phyloP scores from a whole-genome alignment of 2,113 vertebrate species.

The Numenius arquata region DNA sequence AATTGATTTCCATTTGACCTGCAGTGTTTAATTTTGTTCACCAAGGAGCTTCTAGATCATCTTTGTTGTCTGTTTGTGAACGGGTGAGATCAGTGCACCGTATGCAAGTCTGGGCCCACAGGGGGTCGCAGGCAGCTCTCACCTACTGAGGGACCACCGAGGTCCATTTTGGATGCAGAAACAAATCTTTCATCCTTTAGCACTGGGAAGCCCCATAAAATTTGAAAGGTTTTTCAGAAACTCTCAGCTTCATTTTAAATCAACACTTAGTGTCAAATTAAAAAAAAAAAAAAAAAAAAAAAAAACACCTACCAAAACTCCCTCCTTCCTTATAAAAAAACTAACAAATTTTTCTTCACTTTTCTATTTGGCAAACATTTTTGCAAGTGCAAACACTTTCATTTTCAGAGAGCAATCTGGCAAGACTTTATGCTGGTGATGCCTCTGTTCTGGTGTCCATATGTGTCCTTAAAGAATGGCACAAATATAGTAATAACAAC shows the following conservation, averaged over 20 bases:
- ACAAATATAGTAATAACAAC: background rate
- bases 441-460: background rate
- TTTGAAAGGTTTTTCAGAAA: background rate
- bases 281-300: background rate
- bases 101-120: background rate
- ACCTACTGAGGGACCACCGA: background rate
- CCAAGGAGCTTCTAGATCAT: background rate
- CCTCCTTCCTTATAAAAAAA: background rate
- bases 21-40: slow-evolving; percentile 39
- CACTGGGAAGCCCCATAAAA: background rate
- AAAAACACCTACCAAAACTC: background rate
- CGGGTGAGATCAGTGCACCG: background rate
- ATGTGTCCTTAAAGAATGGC: background rate
- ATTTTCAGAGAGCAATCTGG: background rate
- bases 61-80: slow-evolving; percentile 2
- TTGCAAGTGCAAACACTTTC: background rate
- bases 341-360: background rate
- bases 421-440: background rate
- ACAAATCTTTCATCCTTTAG: background rate
- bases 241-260: background rate
- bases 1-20: slow-evolving; percentile 66
- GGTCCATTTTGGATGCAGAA: background rate
- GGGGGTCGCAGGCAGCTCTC: background rate
- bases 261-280: background rate
- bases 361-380: background rate